Conservation (phyloP, 2,113 vertebrate species). For the Edolisoma coerulescens region DNA sequence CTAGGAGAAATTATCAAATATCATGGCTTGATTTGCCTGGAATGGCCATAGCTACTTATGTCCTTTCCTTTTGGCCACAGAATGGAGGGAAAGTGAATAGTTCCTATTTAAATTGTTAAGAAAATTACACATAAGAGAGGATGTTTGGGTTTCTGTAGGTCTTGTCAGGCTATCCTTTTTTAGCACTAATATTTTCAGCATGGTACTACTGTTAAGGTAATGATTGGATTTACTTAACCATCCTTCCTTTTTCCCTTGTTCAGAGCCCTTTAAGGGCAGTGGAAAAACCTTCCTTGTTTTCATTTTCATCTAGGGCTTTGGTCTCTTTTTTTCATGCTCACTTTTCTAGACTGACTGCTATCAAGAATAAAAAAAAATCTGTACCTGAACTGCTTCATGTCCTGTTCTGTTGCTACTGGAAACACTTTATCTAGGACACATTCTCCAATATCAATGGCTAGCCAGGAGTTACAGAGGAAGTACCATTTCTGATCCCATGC, state of each 20-base stretch:
- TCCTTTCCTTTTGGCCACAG: neutral
- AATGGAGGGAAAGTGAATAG: neutral
- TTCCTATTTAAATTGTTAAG: neutral
- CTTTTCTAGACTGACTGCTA: neutral
- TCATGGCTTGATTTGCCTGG: neutral
- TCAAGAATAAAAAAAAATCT: neutral
- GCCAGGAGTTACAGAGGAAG: constrained; percentile 94
- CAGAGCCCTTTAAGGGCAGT: neutral
- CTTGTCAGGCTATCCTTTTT: neutral
- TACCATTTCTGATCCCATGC: constrained; percentile 85
- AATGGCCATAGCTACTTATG: neutral
- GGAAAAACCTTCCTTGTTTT: neutral
- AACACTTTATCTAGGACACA: constrained; percentile 89
- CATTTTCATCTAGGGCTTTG: neutral
- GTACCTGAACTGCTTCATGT: constrained; percentile 91
- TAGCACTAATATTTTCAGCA: neutral
- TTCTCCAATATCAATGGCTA: constrained; percentile 86
- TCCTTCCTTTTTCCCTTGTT: neutral
- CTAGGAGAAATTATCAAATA: neutral
- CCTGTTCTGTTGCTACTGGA: constrained; percentile 85
- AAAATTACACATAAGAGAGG: neutral
- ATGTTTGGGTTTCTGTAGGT: neutral
- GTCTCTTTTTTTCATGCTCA: neutral
- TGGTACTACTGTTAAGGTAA: neutral
- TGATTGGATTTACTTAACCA: neutral